phyloP scores from a whole-genome alignment of 2,113 vertebrate species.

The Calyptommatus sinebrachiatus region DNA sequence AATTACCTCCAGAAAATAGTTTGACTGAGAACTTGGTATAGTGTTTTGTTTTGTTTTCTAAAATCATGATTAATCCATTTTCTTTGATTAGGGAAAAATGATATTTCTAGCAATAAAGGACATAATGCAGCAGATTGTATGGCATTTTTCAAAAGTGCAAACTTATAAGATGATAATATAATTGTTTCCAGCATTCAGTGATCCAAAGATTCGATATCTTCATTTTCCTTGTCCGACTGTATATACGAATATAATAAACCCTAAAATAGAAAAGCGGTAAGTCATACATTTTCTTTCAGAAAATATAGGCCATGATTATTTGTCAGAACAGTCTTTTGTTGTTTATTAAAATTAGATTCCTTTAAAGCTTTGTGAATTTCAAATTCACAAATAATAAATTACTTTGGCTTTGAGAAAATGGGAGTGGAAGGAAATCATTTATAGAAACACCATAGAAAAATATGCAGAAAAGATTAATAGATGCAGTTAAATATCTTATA shows the following conservation, averaged over 20 bases:
- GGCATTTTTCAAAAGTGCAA: not conserved
- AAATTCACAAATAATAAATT: too few relatives aligned
- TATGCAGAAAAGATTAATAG: too few relatives aligned
- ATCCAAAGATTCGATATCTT: not conserved
- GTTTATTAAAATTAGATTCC: too few relatives aligned
- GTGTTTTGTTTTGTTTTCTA: not conserved
- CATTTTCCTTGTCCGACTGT: slow-evolving; percentile 19
- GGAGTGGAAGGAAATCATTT: too few relatives aligned
- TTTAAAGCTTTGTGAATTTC: too few relatives aligned
- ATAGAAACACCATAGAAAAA: too few relatives aligned
- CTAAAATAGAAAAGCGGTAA: not conserved
- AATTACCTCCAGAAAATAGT: too few relatives aligned
- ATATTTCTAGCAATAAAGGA: not conserved
- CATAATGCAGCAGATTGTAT: not conserved
- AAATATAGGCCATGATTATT: not conserved
- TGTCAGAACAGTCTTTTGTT: too few relatives aligned
- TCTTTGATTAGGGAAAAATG: not conserved
- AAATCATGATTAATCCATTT: not conserved
- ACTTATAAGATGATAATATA: not conserved
- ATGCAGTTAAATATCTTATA: too few relatives aligned
- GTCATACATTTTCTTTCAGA: not conserved
- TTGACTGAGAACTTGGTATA: not conserved
- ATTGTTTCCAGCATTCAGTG: not conserved
- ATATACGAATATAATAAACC: not conserved
- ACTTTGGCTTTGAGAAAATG: too few relatives aligned